Evolutionary conservation across 2,113 vertebrate species (phyloP).

Genomic region (Phycodurus eques): DNA sequence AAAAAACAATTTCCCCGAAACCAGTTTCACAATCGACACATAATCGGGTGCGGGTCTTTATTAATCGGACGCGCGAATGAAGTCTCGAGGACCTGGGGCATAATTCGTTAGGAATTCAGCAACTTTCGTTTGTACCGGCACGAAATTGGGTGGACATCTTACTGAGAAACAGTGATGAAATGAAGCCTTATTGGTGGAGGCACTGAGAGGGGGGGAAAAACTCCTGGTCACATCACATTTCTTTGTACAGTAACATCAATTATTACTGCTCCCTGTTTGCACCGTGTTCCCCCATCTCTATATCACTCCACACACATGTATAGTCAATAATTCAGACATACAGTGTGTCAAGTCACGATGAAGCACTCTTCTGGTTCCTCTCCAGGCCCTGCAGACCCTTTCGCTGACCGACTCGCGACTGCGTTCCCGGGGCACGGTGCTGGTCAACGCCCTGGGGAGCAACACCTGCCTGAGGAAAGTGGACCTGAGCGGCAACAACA

Average conservation of each 20-base stretch:
- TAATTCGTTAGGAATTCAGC: too few species aligned
- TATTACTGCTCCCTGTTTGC: constrained; percentile 33
- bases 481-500: constrained; percentile 83
- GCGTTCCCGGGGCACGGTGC: constrained; percentile 80
- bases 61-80: too few species aligned
- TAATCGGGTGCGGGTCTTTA: too few species aligned
- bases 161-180: too few species aligned
- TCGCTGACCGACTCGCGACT: constrained; percentile 80
- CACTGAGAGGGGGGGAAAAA: neutral
- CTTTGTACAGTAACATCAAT: constrained; percentile 33
- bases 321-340: constrained; percentile 54
- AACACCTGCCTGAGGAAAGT: constrained; percentile 84
- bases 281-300: constrained; percentile 19
- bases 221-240: neutral
- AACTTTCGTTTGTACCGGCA: too few species aligned
- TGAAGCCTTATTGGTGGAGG: neutral
- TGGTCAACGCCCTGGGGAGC: constrained; percentile 85
- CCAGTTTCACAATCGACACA: too few species aligned
- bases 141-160: neutral
- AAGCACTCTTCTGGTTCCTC: neutral
- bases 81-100: too few species aligned
- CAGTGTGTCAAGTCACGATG: neutral
- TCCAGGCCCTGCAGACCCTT: constrained; percentile 80
- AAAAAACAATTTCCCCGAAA: too few species aligned
- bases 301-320: constrained; percentile 34